phyloP scores from a whole-genome alignment of 2,888 invertebrate genomes.

The Gonocerus acuteangulatus region DNA sequence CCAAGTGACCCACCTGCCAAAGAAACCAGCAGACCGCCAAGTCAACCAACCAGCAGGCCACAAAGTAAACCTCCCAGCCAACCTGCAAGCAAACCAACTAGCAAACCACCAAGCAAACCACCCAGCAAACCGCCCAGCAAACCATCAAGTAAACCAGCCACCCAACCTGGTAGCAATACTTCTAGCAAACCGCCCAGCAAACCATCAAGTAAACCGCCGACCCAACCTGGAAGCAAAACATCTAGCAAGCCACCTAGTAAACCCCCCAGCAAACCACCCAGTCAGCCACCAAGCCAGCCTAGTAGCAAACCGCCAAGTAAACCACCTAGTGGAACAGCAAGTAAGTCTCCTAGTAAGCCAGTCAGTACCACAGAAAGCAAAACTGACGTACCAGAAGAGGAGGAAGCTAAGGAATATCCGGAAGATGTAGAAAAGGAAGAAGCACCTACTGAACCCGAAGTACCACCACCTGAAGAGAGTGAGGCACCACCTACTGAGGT shows the following conservation, averaged over 20 bases:
- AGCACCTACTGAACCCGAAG: neutral
- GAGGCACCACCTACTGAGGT: neutral
- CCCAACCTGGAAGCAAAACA: too few species aligned
- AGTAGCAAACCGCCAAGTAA: neutral
- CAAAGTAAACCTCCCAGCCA: neutral
- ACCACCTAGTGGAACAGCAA: neutral
- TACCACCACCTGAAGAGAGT: neutral
- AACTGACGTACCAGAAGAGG: neutral
- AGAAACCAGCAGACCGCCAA: neutral
- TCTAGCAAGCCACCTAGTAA: neutral
- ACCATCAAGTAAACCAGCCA: neutral
- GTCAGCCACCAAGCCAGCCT: neutral
- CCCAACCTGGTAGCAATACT: neutral
- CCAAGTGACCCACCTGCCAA: neutral
- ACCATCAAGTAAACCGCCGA: neutral
- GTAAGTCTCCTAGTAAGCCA: neutral
- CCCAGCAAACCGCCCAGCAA: neutral
- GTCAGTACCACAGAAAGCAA: neutral
- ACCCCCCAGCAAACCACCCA: slow-evolving; percentile 2
- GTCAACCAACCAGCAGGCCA: neutral
- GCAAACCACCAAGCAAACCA: neutral
- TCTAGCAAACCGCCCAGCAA: neutral
- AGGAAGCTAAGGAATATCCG: neutral
- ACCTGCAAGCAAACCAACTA: neutral
- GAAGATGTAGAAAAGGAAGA: neutral